Conservation (phyloP, 2,113 vertebrate species). For the Trinectes maculatus region DNA sequence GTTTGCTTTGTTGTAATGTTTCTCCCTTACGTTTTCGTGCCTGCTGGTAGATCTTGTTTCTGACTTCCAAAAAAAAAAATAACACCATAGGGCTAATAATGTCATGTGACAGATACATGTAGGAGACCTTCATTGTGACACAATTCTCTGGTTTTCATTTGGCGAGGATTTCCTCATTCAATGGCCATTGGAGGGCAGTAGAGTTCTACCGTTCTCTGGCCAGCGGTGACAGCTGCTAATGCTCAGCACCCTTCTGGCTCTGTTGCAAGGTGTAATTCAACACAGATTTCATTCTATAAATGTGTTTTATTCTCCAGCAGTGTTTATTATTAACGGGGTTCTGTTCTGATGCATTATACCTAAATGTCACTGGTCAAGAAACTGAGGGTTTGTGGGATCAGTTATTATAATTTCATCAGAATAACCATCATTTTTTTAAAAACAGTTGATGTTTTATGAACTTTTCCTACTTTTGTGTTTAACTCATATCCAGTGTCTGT, state of each 20-base stretch:
- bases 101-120: slow-evolving; percentile 36
- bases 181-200: slow-evolving; percentile 75
- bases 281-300: slow-evolving; percentile 33
- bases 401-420: slow-evolving; percentile 18
- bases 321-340: not conserved
- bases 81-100: slow-evolving; percentile 56
- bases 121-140: slow-evolving; percentile 4
- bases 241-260: not conserved
- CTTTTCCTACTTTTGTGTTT: slow-evolving; percentile 26
- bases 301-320: slow-evolving; percentile 26
- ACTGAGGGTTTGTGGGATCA: slow-evolving; percentile 2
- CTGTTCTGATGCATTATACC: slow-evolving; percentile 19
- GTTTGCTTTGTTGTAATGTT: slow-evolving; percentile 60
- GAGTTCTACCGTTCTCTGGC: slow-evolving; percentile 53
- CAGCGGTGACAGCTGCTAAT: not conserved
- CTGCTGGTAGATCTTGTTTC: slow-evolving; percentile 66
- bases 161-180: not conserved
- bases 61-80: slow-evolving; percentile 54
- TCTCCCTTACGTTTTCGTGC: slow-evolving; percentile 67
- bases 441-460: slow-evolving; percentile 2
- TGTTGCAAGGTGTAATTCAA: slow-evolving; percentile 21
- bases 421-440: slow-evolving; percentile 7
- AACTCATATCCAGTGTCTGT: slow-evolving; percentile 12
- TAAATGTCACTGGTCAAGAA: slow-evolving; percentile 13
- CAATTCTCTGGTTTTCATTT: not conserved